These are phyloP conservation scores for Nemotelus pantherinus DNA, from an alignment of 2,888 invertebrate genomes.

Conservation along the genomic window DNA sequence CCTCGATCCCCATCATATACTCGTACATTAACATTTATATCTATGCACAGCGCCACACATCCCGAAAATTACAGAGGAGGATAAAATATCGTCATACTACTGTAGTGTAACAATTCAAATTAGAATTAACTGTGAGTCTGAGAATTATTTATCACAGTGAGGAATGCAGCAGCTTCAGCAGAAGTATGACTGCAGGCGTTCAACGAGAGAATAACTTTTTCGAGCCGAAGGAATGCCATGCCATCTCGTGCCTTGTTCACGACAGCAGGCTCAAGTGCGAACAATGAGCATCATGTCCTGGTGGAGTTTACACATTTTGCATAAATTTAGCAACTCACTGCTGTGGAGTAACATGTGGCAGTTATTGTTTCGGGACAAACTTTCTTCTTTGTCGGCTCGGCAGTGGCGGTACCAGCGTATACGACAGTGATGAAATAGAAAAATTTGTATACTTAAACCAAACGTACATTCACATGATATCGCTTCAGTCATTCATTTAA, in stretches of 20 bases:
- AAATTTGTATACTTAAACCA: neutral
- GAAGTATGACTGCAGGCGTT: neutral
- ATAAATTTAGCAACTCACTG: conserved; percentile 27
- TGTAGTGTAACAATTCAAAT: conserved; percentile 43
- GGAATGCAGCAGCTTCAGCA: neutral
- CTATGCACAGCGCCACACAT: no score
- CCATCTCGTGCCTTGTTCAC: neutral
- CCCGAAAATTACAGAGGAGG: no score
- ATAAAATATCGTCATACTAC: conserved; percentile 28
- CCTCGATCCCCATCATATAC: no score
- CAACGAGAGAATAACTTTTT: neutral
- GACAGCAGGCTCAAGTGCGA: no score
- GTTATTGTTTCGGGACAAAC: conserved; percentile 37
- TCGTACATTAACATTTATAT: no score
- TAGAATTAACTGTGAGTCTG: conserved; percentile 39
- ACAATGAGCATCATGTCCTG: neutral
- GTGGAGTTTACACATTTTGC: conserved; percentile 21
- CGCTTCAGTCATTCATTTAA: neutral
- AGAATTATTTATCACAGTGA: conserved; percentile 43
- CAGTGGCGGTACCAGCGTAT: no score
- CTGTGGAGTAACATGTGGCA: conserved; percentile 37
- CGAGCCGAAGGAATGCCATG: neutral
- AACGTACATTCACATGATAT: conserved; percentile 33
- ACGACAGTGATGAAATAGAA: neutral
- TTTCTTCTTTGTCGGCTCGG: neutral